These are phyloP conservation scores for Muscicapa adusta DNA, from an alignment of 2,113 vertebrate species.

Conservation along the genomic window DNA sequence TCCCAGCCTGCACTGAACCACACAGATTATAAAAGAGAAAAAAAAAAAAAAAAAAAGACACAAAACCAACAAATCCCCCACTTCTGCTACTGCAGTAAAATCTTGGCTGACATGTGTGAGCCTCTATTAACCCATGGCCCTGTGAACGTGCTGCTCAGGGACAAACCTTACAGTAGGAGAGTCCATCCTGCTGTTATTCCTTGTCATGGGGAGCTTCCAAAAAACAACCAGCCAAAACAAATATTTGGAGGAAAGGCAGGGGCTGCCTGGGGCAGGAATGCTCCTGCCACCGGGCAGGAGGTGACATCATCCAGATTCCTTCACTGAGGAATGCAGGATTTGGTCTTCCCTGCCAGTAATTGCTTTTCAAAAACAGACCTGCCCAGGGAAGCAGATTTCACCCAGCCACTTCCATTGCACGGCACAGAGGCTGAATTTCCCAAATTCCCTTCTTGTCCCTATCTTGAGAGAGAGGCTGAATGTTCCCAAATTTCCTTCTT, in stretches of 20 bases:
- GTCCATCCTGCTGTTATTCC: slow-evolving; percentile 42
- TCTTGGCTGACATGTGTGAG: neutral
- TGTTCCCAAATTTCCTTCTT: too few species aligned
- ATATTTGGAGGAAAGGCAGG: slow-evolving; percentile 43
- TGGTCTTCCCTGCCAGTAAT: slow-evolving; percentile 1
- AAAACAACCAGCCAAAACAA: neutral
- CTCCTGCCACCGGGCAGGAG: slow-evolving; percentile 22
- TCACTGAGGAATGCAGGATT: slow-evolving; percentile 28
- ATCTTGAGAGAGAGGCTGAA: accelerated
- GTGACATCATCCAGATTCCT: slow-evolving; percentile 53
- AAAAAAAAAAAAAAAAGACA: too few species aligned
- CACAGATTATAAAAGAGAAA: neutral
- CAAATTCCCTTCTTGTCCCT: neutral
- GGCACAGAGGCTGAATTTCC: neutral
- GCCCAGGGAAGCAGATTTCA: neutral
- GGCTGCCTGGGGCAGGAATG: neutral
- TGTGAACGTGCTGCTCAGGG: neutral
- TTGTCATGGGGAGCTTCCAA: slow-evolving; percentile 9
- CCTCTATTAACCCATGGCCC: neutral
- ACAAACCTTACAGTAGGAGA: neutral
- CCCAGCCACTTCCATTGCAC: neutral
- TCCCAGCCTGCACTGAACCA: neutral
- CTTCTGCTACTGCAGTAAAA: neutral
- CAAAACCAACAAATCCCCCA: neutral
- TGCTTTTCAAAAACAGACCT: slow-evolving; percentile 18